Evolutionary conservation across 1,140 invertebrate species (phyloP).

Genomic region (Ips typographus): DNA sequence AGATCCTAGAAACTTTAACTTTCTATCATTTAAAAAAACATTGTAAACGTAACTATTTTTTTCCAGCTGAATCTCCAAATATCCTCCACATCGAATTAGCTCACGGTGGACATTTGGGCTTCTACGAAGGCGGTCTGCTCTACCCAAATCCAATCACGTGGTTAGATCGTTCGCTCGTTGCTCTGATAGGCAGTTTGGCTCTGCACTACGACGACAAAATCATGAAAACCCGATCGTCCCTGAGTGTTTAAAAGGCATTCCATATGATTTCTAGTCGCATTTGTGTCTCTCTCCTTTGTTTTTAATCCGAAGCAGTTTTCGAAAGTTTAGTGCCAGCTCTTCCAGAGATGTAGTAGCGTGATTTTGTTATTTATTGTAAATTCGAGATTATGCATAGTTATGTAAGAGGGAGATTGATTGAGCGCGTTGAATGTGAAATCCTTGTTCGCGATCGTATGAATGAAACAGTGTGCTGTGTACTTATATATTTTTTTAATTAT

Average conservation of each 20-base stretch:
- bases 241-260: slow-evolving; percentile 16
- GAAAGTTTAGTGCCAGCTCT: no score
- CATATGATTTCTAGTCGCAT: not conserved
- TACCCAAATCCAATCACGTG: slow-evolving; percentile 88
- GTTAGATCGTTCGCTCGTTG: slow-evolving; percentile 81
- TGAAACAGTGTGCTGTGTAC: no score
- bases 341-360: no score
- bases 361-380: no score
- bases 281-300: not conserved
- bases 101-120: slow-evolving; percentile 90
- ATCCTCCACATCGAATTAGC: slow-evolving; percentile 76
- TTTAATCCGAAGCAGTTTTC: no score
- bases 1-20: not conserved
- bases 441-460: no score
- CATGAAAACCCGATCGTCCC: slow-evolving; percentile 39
- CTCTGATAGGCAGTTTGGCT: slow-evolving; percentile 68
- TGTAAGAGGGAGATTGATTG: no score
- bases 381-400: no score
- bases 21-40: not conserved
- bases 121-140: slow-evolving; percentile 83
- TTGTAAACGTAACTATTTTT: slow-evolving; percentile 7
- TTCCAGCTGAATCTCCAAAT: slow-evolving; percentile 68
- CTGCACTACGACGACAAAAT: slow-evolving; percentile 58
- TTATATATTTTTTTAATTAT: no score
- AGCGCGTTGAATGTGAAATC: no score